Evolutionary conservation across 2,113 vertebrate genomes (phyloP), one percentile per base, ranked within the genome.

Genomic region (Rynchops niger): DNA sequence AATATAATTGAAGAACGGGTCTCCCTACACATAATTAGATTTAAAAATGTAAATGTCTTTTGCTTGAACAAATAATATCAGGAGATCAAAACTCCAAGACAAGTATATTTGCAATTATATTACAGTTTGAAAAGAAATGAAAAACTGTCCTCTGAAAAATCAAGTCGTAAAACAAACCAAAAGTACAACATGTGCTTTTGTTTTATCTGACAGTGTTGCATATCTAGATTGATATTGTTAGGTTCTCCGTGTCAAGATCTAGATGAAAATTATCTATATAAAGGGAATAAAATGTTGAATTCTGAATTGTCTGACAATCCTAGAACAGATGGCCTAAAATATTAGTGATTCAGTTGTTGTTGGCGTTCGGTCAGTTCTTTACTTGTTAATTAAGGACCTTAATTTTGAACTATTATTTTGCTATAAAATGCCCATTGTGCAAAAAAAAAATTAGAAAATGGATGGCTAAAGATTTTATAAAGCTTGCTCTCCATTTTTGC

Each of bases 291-390:
- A 96, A 95, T 87, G 86, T 94, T 85, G 47, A 70, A 93, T 91
- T 76, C 83, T 52, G 69, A 95, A 66, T 74, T 95, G 93, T 95
- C 91, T 85, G 83, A 91, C 53, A 89, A 92, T 78, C 91, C 65
- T 73, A 43, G 89, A 96, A 82, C 94, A 97, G 95, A 97, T 96
- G 93, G 96, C 53, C 91, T 82, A 82, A 95, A 92, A 92, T 87
- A 96, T 82, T 91, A 85, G 86, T 82, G 88, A 97, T 76, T 94
- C 97, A 96, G 65, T 94, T 80, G 81, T 15, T 87, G 70, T 66
- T 97, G 95, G 94, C 88, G 2, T 82, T 89, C 55, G 89, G 93
- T 97, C 96, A 96, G 94, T 94, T 97, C 94, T 85, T 91, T 8
- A 79, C 81, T 95, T 82, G 56, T 94, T 95, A 97, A 94, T 95